A percentile compares a stretch with the other conserved stretches of the same genome.
These are phyloP conservation scores for Triops longicaudatus DNA, from an alignment of 1,140 invertebrate genomes.

Conservation along the genomic window DNA sequence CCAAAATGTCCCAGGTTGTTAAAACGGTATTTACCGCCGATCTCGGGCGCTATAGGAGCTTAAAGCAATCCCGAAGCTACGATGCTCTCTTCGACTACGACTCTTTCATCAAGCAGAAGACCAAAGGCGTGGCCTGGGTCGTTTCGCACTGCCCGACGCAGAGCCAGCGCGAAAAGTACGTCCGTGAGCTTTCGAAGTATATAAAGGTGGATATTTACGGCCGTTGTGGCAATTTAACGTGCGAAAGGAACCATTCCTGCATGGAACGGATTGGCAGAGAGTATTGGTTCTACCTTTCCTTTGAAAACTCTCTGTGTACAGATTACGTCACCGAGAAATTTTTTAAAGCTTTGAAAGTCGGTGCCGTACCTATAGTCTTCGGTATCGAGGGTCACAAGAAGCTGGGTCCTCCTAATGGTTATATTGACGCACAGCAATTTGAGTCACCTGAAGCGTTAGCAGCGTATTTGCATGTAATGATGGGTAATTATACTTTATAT, in stretches of 20 bases:
- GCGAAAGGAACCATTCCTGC: constrained; percentile 17
- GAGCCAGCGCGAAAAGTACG: constrained; percentile 48
- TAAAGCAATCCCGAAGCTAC: too few relatives aligned
- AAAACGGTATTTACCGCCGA: too few relatives aligned
- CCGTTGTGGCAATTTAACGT: constrained; percentile 15
- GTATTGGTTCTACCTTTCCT: constrained; percentile 32
- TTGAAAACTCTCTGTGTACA: constrained; percentile 33
- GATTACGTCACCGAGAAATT: constrained; percentile 38
- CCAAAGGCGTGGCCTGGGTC: constrained; percentile 47
- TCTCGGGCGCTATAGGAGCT: too few relatives aligned
- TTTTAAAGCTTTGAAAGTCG: constrained; percentile 34
- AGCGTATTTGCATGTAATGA: constrained; percentile 32
- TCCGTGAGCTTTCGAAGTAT: constrained; percentile 42
- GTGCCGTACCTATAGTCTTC: constrained; percentile 33
- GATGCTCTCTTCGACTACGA: neutral
- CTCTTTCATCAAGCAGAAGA: neutral
- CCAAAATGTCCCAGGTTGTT: too few relatives aligned
- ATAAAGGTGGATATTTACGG: constrained; percentile 21
- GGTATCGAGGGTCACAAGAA: constrained; percentile 39
- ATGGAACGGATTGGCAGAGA: constrained; percentile 29
- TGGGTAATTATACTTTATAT: constrained; percentile 38
- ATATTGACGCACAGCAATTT: constrained; percentile 44
- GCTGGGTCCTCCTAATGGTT: constrained; percentile 37
- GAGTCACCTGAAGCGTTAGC: constrained; percentile 37
- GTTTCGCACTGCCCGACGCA: constrained; percentile 53